phyloP scores from a whole-genome alignment of 2,113 vertebrate species.

The Tachuris rubrigastra region DNA sequence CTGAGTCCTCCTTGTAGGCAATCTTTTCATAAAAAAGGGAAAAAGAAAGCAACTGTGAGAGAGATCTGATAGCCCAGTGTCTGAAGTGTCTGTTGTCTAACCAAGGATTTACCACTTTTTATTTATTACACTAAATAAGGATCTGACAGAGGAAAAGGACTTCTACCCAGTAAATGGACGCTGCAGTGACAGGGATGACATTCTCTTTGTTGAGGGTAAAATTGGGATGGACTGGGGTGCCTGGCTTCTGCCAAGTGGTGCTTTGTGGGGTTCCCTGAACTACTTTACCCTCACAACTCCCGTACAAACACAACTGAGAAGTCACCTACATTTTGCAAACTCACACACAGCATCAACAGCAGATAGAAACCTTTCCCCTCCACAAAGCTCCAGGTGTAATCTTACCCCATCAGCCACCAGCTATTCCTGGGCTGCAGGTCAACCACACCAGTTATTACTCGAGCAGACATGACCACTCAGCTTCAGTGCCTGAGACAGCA shows the following conservation, averaged over 20 bases:
- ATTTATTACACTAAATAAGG: background rate
- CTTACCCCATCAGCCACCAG: accelerated
- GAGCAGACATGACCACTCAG: accelerated
- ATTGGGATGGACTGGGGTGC: background rate
- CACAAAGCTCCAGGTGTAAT: background rate
- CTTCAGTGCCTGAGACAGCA: background rate
- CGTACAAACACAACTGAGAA: background rate
- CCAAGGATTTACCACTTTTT: background rate
- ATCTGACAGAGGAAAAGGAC: background rate
- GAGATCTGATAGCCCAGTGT: background rate
- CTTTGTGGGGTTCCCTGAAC: background rate
- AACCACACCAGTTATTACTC: background rate
- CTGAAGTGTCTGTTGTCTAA: background rate
- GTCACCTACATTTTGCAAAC: too few species aligned
- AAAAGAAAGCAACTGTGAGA: background rate
- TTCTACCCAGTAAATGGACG: background rate
- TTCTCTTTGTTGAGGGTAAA: background rate
- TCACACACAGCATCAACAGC: accelerated
- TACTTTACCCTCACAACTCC: background rate
- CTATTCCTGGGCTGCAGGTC: background rate
- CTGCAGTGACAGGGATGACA: background rate
- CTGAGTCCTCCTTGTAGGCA: conserved; percentile 70
- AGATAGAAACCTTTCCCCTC: background rate
- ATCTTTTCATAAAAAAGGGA: conserved; percentile 61
- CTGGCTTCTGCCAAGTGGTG: background rate